Conservation (phyloP, 2,888 invertebrate genomes). For the Apoda limacodes region DNA sequence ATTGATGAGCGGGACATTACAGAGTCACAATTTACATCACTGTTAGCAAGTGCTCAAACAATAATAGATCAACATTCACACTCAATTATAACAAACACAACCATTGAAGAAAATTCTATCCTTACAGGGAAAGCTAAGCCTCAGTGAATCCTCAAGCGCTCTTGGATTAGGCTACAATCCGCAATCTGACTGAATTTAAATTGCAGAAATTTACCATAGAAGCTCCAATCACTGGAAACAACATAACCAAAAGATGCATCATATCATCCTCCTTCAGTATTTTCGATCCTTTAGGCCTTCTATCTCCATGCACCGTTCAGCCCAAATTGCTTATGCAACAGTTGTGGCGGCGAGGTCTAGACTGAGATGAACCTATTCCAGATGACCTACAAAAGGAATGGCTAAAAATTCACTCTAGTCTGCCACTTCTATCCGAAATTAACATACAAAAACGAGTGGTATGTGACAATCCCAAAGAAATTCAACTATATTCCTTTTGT, state of each 20-base stretch:
- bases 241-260: constrained; percentile 14
- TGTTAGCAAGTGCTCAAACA: background rate
- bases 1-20: background rate
- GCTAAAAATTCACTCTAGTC: constrained; percentile 1
- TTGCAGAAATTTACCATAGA: constrained; percentile 1
- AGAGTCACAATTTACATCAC: background rate
- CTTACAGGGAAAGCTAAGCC: constrained; percentile 1
- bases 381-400: constrained; percentile 5
- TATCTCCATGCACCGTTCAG: constrained; percentile 5
- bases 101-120: background rate
- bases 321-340: constrained; percentile 8
- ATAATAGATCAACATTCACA: background rate
- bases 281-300: constrained; percentile 12
- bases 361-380: constrained; percentile 12
- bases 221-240: constrained; percentile 1
- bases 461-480: constrained; percentile 1
- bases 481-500: constrained; percentile 10
- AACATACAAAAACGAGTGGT: constrained; percentile 1
- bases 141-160: constrained; percentile 5
- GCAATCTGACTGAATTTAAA: constrained; percentile 1
- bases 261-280: constrained; percentile 12
- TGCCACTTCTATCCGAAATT: constrained; percentile 2
- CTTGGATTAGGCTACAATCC: constrained; percentile 6
- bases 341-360: constrained; percentile 5
- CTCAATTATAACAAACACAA: background rate